Evolutionary conservation across 2,113 vertebrate species (phyloP), one percentile per base, ranked within the genome.

Genomic region (Pitta sordida): DNA sequence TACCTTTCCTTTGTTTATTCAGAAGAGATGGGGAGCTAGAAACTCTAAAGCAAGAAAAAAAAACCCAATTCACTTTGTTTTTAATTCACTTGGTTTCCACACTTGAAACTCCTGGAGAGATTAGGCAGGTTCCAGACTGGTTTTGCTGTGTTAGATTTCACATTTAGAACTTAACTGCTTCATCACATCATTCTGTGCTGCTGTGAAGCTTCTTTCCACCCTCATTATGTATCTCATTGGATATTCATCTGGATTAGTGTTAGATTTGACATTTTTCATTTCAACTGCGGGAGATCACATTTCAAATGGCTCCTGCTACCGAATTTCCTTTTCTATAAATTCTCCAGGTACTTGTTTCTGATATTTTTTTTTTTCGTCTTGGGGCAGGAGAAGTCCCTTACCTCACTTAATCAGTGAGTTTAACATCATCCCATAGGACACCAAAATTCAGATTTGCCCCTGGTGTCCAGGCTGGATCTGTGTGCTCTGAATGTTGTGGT

Each of bases 271-370:
- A 19, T 36, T 94, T 94, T 88, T 85, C 78, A 68, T 2, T 62
- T 93, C 37, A 18, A 23, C 81, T 84, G 49, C 56, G 49, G 71
- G 77, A 92, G 67, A 63, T 89, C 17, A 3, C 81, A 32, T 67
- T 83, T 80, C 68, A 56, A 90, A 83, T 46, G 37, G 55, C n/a
- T 83, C 63, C 83, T 93, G 70, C 73, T 80, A 10, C 83, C 63
- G 63, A 75, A 84, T 89, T 90, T 68, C 60, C 64, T 68, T 48
- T 41, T 79, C 79, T 91, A 1, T 49, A 74, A 90, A 89, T 95
- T 89, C 91, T 93, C 91, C 90, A 77, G 79, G 86, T 89, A 73
- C 81, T 88, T 93, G 80, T 89, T 95, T 59, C 69, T 30, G 37
- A 53, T 83, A 13, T 43, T 70, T 65, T 83, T 88, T 58, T 74